Evolutionary conservation across 92 coral and sea anemone genomes (phyloP).

Genomic region (Porites lobata): DNA sequence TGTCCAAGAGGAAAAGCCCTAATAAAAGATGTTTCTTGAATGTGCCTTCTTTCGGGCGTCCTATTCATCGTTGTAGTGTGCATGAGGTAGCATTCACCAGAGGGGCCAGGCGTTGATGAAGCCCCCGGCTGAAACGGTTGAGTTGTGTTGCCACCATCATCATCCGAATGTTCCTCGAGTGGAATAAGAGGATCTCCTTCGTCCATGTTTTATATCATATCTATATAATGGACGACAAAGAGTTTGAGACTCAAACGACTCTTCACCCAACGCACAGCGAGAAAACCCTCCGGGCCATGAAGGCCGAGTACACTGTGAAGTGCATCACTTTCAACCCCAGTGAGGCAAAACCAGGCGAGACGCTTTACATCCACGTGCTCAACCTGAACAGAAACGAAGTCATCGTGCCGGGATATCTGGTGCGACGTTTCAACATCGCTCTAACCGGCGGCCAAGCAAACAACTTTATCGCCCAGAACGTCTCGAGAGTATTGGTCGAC

Average conservation of each 20-base stretch:
- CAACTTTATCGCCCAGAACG: background rate
- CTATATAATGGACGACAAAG: too few relatives aligned
- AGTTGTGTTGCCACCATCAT: too few relatives aligned
- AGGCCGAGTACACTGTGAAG: background rate
- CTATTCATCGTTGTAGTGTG: too few relatives aligned
- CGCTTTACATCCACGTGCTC: background rate
- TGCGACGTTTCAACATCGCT: background rate
- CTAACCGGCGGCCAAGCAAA: background rate
- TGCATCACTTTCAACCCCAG: background rate
- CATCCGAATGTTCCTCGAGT: background rate
- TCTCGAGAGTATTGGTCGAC: background rate
- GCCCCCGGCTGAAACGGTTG: too few relatives aligned
- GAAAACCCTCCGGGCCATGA: background rate
- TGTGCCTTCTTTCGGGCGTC: background rate
- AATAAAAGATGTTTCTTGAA: background rate
- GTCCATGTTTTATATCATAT: background rate
- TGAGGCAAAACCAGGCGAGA: background rate
- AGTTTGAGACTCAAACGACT: too few relatives aligned
- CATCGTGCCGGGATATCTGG: background rate
- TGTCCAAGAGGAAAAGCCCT: background rate
- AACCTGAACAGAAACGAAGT: constrained; percentile 3
- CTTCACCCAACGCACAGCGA: background rate
- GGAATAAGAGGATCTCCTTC: background rate
- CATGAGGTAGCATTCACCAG: background rate
- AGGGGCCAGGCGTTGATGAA: too few relatives aligned